phyloP scores from a whole-genome alignment of 2,888 invertebrate species.

The Drosophila diplacantha region DNA sequence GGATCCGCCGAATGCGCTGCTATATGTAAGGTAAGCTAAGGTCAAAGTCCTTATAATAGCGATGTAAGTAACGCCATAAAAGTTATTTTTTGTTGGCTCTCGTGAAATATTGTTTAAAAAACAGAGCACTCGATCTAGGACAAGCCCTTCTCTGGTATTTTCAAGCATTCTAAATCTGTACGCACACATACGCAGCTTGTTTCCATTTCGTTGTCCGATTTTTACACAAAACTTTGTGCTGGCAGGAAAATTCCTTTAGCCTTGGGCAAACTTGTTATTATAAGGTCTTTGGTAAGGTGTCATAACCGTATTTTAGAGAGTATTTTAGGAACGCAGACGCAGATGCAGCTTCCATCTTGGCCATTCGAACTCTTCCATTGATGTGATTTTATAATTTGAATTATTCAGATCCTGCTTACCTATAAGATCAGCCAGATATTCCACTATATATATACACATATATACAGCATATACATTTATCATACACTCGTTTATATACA shows the following conservation, averaged over 20 bases:
- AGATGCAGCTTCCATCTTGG: slow-evolving; percentile 15
- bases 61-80: not conserved
- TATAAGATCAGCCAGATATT: slow-evolving; percentile 25
- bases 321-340: slow-evolving; percentile 6
- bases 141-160: not conserved
- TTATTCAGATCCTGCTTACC: slow-evolving; percentile 23
- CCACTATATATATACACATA: slow-evolving; percentile 20
- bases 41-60: not conserved
- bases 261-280: not conserved
- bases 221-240: too few species aligned
- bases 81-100: too few species aligned
- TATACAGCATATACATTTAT: slow-evolving; percentile 28
- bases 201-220: not conserved
- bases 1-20: slow-evolving; percentile 3
- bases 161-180: not conserved
- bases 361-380: slow-evolving; percentile 43
- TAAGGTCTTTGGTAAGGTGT: slow-evolving; percentile 8
- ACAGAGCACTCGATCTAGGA: not conserved
- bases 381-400: slow-evolving; percentile 44
- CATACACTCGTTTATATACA: slow-evolving; percentile 29
- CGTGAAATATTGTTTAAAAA: not conserved
- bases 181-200: not conserved
- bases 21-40: slow-evolving; percentile 3
- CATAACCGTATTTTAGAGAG: slow-evolving; percentile 7
- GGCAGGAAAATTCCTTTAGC: not conserved